phyloP scores from a whole-genome alignment of 2,113 vertebrate genomes.

The Desmodus rotundus region DNA sequence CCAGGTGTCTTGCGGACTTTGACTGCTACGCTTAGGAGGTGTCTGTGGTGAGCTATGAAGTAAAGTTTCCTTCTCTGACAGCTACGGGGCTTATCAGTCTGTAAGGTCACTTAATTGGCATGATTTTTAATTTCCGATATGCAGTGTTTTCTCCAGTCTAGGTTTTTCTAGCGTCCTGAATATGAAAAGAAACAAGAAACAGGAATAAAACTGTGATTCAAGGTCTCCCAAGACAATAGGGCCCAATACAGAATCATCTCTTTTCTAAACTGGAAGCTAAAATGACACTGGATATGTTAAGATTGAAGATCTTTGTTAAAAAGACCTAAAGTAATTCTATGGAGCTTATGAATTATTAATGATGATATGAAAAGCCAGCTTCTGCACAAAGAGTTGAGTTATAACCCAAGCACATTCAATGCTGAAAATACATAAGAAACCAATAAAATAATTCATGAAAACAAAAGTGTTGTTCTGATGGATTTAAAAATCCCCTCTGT shows the following conservation, averaged over 20 bases:
- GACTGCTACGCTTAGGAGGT: background rate
- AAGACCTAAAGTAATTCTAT: slow-evolving; percentile 47
- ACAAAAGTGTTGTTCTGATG: slow-evolving; percentile 41
- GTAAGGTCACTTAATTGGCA: background rate
- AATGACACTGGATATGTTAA: slow-evolving; percentile 47
- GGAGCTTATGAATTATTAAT: slow-evolving; percentile 67
- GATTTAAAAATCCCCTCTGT: slow-evolving; percentile 32
- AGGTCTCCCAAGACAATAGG: background rate
- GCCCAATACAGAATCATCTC: background rate
- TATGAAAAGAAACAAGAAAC: slow-evolving; percentile 14
- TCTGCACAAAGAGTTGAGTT: slow-evolving; percentile 54
- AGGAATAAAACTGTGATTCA: background rate
- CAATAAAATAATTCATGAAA: slow-evolving; percentile 50
- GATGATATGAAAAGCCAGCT: slow-evolving; percentile 35
- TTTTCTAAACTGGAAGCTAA: slow-evolving; percentile 31
- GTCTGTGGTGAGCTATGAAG: background rate
- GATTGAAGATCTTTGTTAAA: slow-evolving; percentile 55
- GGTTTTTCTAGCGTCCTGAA: slow-evolving; percentile 25
- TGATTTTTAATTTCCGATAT: background rate
- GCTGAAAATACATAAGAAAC: slow-evolving; percentile 62
- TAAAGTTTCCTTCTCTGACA: background rate
- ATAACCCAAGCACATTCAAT: slow-evolving; percentile 41
- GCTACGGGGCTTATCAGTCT: background rate
- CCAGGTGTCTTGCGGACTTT: background rate
- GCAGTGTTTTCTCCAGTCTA: background rate